phyloP scores from a whole-genome alignment of 1,140 invertebrate genomes.

The Acromyrmex charruanus region DNA sequence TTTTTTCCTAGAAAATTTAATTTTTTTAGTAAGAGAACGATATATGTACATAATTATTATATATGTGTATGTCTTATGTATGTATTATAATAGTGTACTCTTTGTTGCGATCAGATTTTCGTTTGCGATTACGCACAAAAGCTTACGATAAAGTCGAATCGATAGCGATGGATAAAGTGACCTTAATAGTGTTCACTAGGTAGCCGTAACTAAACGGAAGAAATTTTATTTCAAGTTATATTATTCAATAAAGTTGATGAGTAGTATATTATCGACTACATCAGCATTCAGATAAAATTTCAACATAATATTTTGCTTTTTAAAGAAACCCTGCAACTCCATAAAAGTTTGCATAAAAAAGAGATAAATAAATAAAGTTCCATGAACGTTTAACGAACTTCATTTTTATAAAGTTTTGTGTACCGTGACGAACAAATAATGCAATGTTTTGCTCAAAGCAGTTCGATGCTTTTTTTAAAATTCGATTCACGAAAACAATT shows the following conservation, averaged over 20 bases:
- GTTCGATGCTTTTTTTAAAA: neutral
- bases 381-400: neutral
- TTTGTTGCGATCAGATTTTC: conserved; percentile 5
- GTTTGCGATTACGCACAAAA: conserved; percentile 5
- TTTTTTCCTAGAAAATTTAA: too few relatives aligned
- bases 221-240: conserved; percentile 32
- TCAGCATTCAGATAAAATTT: conserved; percentile 19
- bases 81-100: neutral
- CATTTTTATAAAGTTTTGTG: neutral
- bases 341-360: neutral
- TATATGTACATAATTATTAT: too few relatives aligned
- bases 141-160: conserved; percentile 23
- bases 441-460: conserved; percentile 14
- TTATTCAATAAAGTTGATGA: conserved; percentile 29
- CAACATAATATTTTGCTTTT: neutral
- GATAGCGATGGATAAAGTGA: conserved; percentile 21
- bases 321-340: neutral
- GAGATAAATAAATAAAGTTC: conserved; percentile 3
- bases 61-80: too few relatives aligned
- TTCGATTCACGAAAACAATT: conserved; percentile 17
- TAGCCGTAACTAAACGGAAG: neutral
- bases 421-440: neutral
- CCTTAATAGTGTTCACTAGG: conserved; percentile 21
- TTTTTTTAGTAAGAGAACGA: too few relatives aligned
- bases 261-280: neutral